phyloP scores from a whole-genome alignment of 2,797 vertebrate genomes.

The Brachyrhaphis roseni region DNA sequence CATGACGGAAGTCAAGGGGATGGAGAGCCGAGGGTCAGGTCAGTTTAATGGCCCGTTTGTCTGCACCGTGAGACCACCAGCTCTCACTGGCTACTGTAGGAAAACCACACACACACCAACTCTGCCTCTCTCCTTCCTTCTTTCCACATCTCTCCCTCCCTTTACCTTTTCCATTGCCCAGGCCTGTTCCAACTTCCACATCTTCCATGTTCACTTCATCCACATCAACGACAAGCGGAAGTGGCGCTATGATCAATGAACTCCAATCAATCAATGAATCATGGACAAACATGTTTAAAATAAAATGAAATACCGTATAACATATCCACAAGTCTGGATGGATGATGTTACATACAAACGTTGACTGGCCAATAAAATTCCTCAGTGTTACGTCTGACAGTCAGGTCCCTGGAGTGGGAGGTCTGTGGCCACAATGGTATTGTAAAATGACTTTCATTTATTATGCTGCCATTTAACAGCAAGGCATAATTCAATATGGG shows the following conservation, averaged over 20 bases:
- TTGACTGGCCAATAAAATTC: slow-evolving; percentile 51
- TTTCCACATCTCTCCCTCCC: slow-evolving; percentile 59
- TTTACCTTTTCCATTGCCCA: slow-evolving; percentile 53
- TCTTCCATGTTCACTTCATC: neutral
- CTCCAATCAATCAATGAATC: slow-evolving; percentile 6
- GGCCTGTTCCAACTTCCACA: slow-evolving; percentile 13
- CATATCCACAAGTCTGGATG: slow-evolving; percentile 39
- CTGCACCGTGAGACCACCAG: slow-evolving; percentile 69
- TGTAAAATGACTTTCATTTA: slow-evolving; percentile 70
- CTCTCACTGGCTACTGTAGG: slow-evolving; percentile 58
- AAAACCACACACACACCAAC: slow-evolving; percentile 40
- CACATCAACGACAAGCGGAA: neutral
- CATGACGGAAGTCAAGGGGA: slow-evolving; percentile 35
- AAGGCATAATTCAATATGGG: slow-evolving; percentile 50
- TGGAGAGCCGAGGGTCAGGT: slow-evolving; percentile 50
- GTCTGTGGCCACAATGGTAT: slow-evolving; percentile 50
- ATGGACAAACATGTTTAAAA: slow-evolving; percentile 9
- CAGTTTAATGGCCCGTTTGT: slow-evolving; percentile 74
- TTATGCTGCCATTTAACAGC: slow-evolving; percentile 64
- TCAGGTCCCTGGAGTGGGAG: slow-evolving; percentile 44
- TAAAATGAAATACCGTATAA: neutral
- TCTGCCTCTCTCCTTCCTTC: slow-evolving; percentile 20
- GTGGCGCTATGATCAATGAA: slow-evolving; percentile 17
- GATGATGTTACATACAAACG: slow-evolving; percentile 39
- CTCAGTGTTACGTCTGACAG: slow-evolving; percentile 51